Base-by-base conservation (phyloP, 2,888 invertebrate species). In the Plutella xylostella region DNA sequence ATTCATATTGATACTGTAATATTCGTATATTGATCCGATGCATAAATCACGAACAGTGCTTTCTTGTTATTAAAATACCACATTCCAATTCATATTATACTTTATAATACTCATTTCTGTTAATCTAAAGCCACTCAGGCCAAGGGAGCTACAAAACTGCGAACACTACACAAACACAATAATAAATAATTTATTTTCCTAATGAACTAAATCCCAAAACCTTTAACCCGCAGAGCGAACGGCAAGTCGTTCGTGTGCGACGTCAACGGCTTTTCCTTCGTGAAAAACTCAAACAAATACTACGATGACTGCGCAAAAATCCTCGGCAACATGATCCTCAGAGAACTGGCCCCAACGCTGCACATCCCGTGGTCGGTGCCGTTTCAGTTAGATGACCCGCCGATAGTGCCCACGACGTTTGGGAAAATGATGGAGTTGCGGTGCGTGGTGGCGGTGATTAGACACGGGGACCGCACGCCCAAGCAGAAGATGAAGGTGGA, bases 401-500 rank as follows among this genome's bases (percentile, higher is more conserved):
- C 99, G 1, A 96, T 99, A 52, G 98, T 99, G 41, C 98, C 98
- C 1, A 99, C 99, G 0, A 98, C 98, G 1, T 97, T 97, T 67
- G 98, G 98, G 14, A 98, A 98, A 85, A 97, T 98, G 96, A 91
- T 91, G 91, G 91, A 91, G 58, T 66, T 91, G 50, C 86, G 99
- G 22, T 98, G 98, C 72, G 98, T 99, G 3, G 96, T 98, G 33
- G 99, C 95, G 19, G 95, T 99, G 5, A 98, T 99, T 49, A 84
- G 99, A 48, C 99, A 99, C 65, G 99, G 99, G 0, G 99, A 99
- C 74, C 86, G 99, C 54, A 99, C 99, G 12, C 99, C 99, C 0
- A 99, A 99, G 71, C 99, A 99, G 83, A 99, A 99, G 84, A 99
- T 99, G 98, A 99, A 99, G 78, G 98, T 98, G 55, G 98, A 98